Evolutionary conservation across 1,140 invertebrate genomes (phyloP), one percentile per base, ranked within the genome.

Genomic region (Macrostomum lignano): DNA sequence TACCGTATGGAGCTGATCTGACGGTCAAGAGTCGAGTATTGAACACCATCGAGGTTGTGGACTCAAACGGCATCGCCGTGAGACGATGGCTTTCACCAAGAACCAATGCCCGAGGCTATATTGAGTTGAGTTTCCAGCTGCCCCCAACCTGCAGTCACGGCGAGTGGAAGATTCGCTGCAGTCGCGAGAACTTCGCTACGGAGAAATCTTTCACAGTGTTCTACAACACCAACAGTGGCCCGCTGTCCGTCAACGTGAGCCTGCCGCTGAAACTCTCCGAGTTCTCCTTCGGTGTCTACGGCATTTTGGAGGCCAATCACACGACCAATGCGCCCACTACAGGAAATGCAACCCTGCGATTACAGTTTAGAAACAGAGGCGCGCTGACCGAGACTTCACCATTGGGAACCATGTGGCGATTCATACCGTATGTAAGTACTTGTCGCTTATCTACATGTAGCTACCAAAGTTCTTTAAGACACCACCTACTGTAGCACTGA

Each of bases 241-340:
- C n/a, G n/a, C n/a, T n/a, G n/a, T n/a, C n/a, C n/a, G 79, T 91
- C 0, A 91, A 91, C 55, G 77, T 93, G 0, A 86, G 77, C 0
- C 79, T 84, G 69, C 74, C 78, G 0, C 72, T 77, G 1, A 86
- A 82, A 47, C 74, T 88, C 49, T 72, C 82, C 46, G 72, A 74
- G 38, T 73, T 70, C 10, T 73, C 79, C 43, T 65, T 62, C 3
- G 77, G 65, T 43, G 69, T 91, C 39, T 61, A 69, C 44, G 82
- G 81, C 0, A 66, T 69, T 0, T 65, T 91, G 3, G 72, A 75
- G 65, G 78, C 81, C 0, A 93, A 93, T 43, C 56, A 58, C 26
- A 61, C 58, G 24, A 58, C 50, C 25, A 59, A 58, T 10, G 42
- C 45, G 25, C 51, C 55, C 13, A 50, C 55, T 14, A 44, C 44